Evolutionary conservation across 2,797 vertebrate genomes (phyloP).

Genomic region (Remorina albescens): DNA sequence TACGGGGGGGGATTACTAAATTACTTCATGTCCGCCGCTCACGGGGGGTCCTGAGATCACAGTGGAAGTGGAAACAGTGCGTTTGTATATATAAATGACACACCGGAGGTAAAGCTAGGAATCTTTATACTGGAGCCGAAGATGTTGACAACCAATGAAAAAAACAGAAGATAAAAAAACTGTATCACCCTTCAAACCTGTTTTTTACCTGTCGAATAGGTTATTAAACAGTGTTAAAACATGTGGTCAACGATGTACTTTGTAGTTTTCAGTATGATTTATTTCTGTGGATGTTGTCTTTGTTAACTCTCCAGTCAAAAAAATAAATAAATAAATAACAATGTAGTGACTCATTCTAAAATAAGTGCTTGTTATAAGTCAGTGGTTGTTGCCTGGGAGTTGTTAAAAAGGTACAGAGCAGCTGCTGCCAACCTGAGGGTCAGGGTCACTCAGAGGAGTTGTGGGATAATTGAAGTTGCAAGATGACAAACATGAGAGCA

Average conservation of each 20-base stretch:
- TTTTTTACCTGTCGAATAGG: constrained; percentile 20
- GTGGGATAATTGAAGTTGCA: not conserved
- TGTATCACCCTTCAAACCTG: too few relatives aligned
- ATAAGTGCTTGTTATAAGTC: not conserved
- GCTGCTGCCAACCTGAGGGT: not conserved
- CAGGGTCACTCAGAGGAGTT: not conserved
- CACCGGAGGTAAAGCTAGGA: too few relatives aligned
- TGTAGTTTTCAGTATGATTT: not conserved
- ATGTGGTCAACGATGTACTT: not conserved
- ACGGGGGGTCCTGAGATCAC: constrained; percentile 52
- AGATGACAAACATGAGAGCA: not conserved
- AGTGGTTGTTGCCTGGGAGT: not conserved
- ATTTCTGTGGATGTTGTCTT: not conserved
- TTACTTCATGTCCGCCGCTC: constrained; percentile 65
- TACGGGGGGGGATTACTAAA: constrained; percentile 66
- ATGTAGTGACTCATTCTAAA: not conserved
- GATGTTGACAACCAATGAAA: not conserved
- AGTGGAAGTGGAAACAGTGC: constrained; percentile 46
- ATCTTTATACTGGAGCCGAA: not conserved
- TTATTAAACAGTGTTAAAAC: not conserved
- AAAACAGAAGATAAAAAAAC: not conserved
- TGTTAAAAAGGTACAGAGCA: not conserved
- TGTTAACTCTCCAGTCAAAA: not conserved
- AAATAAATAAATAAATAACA: too few relatives aligned
- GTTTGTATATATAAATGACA: constrained; percentile 10